Conservation (phyloP, 2,797 vertebrate genomes). For the Anas acuta region DNA sequence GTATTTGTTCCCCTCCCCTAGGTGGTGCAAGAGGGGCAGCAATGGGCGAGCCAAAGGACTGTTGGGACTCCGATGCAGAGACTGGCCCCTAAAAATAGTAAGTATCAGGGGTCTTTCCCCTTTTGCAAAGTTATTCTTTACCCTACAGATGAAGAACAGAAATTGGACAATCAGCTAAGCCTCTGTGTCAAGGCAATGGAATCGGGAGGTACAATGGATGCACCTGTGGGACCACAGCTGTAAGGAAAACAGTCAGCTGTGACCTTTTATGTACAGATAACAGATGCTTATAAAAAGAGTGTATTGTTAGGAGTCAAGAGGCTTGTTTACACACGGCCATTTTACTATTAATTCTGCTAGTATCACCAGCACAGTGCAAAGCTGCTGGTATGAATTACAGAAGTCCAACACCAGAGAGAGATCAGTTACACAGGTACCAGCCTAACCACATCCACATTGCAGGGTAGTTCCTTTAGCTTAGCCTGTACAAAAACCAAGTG, state of each 20-base stretch:
- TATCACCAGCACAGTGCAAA: neutral
- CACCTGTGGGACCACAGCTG: neutral
- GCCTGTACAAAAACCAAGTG: neutral
- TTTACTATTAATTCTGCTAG: neutral
- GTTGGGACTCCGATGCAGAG: neutral
- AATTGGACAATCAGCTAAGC: neutral
- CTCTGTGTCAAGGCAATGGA: neutral
- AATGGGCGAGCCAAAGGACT: neutral
- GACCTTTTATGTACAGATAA: neutral
- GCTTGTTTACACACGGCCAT: fast-evolving
- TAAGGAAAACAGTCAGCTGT: neutral
- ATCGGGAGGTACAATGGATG: neutral
- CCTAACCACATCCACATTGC: neutral
- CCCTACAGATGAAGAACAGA: neutral
- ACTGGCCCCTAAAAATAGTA: neutral
- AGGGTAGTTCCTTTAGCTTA: neutral
- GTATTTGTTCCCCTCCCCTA: neutral
- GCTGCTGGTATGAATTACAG: neutral
- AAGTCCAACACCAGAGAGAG: neutral
- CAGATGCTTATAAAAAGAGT: neutral
- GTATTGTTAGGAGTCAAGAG: neutral
- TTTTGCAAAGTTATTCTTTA: neutral
- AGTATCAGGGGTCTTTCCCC: neutral
- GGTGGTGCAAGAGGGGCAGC: neutral
- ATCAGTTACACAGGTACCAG: neutral